Evolutionary conservation across 1,140 invertebrate genomes (phyloP).

Genomic region (Bombus pascuorum): DNA sequence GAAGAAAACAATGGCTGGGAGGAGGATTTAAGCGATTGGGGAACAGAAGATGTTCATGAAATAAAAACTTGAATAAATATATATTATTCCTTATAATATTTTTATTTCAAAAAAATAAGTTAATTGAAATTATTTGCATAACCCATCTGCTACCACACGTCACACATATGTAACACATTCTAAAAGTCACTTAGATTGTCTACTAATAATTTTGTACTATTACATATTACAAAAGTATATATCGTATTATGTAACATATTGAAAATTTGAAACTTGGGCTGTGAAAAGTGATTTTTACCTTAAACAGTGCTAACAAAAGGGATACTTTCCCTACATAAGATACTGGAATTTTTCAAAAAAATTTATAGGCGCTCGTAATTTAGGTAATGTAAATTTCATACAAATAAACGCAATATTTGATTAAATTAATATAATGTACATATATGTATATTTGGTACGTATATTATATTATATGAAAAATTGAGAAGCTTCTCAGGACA

Average conservation of each 20-base stretch:
- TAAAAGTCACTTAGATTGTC: no score
- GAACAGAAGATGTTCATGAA: conserved; percentile 53
- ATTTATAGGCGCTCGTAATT: not conserved
- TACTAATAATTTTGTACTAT: no score
- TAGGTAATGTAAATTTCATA: not conserved
- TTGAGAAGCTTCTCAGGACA: no score
- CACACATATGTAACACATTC: no score
- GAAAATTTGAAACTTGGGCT: no score
- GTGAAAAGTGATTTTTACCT: no score
- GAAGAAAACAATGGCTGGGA: conserved; percentile 77
- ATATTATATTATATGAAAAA: no score
- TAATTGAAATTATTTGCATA: not conserved
- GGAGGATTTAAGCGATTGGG: conserved; percentile 79
- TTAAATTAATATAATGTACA: not conserved
- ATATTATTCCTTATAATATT: not conserved
- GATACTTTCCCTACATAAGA: not conserved
- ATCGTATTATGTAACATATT: no score
- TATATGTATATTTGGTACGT: no score
- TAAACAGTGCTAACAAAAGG: no score
- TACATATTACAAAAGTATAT: no score
- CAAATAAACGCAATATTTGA: not conserved
- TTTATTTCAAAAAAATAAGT: not conserved
- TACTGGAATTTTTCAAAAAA: not conserved
- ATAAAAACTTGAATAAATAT: conserved; percentile 13
- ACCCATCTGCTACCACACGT: no score